Evolutionary conservation across 2,113 vertebrate genomes (phyloP).

Genomic region (Zosterops borbonicus): DNA sequence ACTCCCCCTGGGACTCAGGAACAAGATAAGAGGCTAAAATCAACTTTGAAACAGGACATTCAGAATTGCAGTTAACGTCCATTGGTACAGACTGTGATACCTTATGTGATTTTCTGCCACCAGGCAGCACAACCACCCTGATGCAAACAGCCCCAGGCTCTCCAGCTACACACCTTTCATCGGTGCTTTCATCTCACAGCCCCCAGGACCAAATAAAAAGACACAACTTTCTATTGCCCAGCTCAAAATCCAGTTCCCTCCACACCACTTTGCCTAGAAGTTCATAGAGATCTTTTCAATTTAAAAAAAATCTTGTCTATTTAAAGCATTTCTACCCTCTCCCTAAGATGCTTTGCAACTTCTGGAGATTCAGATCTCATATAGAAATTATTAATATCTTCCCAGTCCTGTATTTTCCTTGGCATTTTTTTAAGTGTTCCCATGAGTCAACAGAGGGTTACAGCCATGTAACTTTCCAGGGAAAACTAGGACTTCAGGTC

Average conservation of each 20-base stretch:
- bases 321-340: not conserved
- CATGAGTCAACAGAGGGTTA: not conserved
- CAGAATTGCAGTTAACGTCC: not conserved
- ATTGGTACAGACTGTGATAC: accelerated
- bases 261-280: not conserved
- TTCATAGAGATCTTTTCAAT: not conserved
- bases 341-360: not conserved
- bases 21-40: not conserved
- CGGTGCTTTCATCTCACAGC: not conserved
- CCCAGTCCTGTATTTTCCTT: not conserved
- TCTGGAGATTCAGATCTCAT: not conserved
- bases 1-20: not conserved
- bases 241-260: not conserved
- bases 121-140: accelerated
- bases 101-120: not conserved
- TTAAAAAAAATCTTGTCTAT: not conserved
- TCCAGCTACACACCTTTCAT: accelerated
- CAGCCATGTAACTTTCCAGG: not conserved
- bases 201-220: not conserved
- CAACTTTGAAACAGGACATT: not conserved
- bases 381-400: not conserved
- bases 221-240: not conserved
- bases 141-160: not conserved
- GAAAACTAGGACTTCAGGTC: not conserved
- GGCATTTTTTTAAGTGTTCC: not conserved